Evolutionary conservation across 92 coral and sea anemone species (phyloP).

Genomic region (Siderastrea radians): DNA sequence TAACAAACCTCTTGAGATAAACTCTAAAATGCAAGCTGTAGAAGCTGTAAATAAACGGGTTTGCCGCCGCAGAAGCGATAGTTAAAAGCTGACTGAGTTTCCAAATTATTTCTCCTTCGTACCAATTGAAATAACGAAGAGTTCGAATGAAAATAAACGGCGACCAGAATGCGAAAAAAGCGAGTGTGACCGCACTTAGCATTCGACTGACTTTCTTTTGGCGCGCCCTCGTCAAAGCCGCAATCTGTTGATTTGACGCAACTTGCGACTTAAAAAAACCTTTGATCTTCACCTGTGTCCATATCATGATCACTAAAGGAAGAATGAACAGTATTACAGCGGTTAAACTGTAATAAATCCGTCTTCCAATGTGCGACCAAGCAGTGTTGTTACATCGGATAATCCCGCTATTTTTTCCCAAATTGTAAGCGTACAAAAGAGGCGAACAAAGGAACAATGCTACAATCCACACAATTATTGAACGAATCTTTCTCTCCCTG

Average conservation of each 20-base stretch:
- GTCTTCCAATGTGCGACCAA: slow-evolving; percentile 73
- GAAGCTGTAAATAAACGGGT: slow-evolving; percentile 85
- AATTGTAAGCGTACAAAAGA: slow-evolving; percentile 69
- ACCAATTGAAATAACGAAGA: slow-evolving; percentile 77
- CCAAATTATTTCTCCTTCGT: slow-evolving; percentile 70
- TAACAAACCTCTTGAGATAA: slow-evolving; percentile 71
- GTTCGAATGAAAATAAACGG: slow-evolving; percentile 79
- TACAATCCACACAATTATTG: slow-evolving; percentile 57
- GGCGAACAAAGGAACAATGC: slow-evolving; percentile 80
- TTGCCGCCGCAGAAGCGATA: slow-evolving; percentile 79
- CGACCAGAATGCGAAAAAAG: slow-evolving; percentile 73
- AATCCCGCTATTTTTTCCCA: slow-evolving; percentile 6
- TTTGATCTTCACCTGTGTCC: slow-evolving; percentile 75
- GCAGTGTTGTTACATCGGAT: slow-evolving; percentile 58
- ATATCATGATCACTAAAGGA: slow-evolving; percentile 73
- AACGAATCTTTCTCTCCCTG: slow-evolving; percentile 52
- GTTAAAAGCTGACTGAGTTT: slow-evolving; percentile 72
- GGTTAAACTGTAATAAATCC: slow-evolving; percentile 77
- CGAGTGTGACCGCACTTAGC: slow-evolving; percentile 61
- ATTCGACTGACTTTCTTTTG: slow-evolving; percentile 81
- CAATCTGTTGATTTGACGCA: slow-evolving; percentile 71
- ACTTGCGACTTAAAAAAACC: slow-evolving; percentile 74
- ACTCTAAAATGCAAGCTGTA: slow-evolving; percentile 80
- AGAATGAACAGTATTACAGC: slow-evolving; percentile 63
- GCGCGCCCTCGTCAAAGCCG: slow-evolving; percentile 55